Conservation (phyloP, 2,797 vertebrate genomes). For the Leptoclinus maculatus region DNA sequence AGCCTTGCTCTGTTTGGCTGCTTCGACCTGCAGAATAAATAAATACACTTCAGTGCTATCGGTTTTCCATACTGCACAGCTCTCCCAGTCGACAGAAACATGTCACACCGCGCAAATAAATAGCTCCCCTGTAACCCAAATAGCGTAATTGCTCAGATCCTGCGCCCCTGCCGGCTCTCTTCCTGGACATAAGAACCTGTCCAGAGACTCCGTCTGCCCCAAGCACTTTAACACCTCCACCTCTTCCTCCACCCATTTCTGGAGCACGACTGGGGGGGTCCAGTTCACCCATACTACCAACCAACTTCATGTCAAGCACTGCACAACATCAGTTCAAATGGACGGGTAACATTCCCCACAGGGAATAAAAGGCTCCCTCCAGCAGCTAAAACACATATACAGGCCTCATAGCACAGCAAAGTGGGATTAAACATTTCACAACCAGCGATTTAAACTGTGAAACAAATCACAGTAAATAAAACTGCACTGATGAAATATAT, state of each 20-base stretch:
- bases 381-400: constrained; percentile 28
- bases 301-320: constrained; percentile 54
- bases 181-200: constrained; percentile 68
- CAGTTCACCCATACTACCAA: constrained; percentile 4
- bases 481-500: constrained; percentile 4
- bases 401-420: background rate
- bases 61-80: constrained; percentile 59
- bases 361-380: constrained; percentile 30
- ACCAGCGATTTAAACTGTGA: constrained; percentile 4
- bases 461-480: constrained; percentile 27
- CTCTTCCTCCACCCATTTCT: constrained; percentile 48
- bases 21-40: constrained; percentile 72
- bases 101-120: constrained; percentile 79
- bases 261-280: constrained; percentile 17
- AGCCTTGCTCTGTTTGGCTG: constrained; percentile 64
- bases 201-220: constrained; percentile 31
- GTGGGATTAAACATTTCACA: constrained; percentile 15
- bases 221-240: constrained; percentile 51
- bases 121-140: constrained; percentile 80
- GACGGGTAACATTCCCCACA: constrained; percentile 46
- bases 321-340: constrained; percentile 44
- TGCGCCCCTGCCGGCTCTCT: constrained; percentile 59
- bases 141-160: constrained; percentile 78
- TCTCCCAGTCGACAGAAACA: constrained; percentile 71
- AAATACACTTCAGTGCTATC: constrained; percentile 75